These are phyloP conservation scores for Cossypha heuglini DNA, from an alignment of 2,797 vertebrate species.

Conservation along the genomic window DNA sequence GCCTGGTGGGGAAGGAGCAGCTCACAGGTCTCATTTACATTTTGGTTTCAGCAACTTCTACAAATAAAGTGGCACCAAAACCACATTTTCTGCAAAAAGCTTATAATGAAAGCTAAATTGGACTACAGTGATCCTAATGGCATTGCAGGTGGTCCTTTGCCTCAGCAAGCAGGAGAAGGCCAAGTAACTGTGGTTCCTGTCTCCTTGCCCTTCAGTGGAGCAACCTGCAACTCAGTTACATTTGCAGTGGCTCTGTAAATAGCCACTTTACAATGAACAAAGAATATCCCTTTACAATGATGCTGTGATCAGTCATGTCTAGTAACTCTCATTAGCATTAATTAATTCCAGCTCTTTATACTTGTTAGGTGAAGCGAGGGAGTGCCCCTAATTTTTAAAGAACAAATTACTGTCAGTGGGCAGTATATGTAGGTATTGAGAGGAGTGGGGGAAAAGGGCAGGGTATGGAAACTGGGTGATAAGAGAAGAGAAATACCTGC, in stretches of 20 bases:
- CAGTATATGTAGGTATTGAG: neutral
- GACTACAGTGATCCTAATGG: neutral
- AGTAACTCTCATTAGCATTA: neutral
- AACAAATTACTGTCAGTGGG: neutral
- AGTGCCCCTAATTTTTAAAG: neutral
- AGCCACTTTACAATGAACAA: neutral
- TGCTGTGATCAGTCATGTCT: neutral
- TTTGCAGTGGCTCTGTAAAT: neutral
- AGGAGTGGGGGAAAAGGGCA: neutral
- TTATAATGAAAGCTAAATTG: neutral
- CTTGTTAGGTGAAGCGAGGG: neutral
- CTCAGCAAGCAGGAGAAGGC: neutral
- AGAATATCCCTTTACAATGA: neutral
- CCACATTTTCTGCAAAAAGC: neutral
- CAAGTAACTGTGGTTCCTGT: neutral
- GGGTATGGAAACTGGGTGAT: neutral
- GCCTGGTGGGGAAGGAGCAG: neutral
- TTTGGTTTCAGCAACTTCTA: neutral
- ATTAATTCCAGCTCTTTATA: neutral
- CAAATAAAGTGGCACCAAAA: neutral
- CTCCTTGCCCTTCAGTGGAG: neutral
- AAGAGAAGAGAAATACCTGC: slow-evolving; percentile 61
- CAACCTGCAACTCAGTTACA: neutral
- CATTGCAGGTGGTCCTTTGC: neutral
- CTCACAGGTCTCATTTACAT: neutral